Base-by-base conservation (phyloP, 2,113 vertebrate genomes). In the Ophthalmolycus amberensis region DNA sequence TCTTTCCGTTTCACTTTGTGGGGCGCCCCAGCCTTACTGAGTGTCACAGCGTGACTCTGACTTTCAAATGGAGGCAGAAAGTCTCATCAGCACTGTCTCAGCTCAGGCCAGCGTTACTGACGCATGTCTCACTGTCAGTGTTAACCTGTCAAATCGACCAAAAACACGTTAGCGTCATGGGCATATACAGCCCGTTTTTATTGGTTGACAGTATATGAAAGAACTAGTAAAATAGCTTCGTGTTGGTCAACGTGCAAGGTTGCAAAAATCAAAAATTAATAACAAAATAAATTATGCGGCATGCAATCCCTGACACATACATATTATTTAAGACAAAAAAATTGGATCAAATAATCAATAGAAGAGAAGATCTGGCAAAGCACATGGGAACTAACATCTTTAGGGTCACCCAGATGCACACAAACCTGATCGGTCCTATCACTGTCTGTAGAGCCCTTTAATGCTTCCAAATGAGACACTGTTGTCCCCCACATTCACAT, bases 1-100 rank as follows among this genome's bases (percentile, higher is more conserved):
- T 69, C 84, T 90, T 92, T 91, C 90, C 85, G 90, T 82, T 91
- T 83, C 76, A 82, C 84, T 46, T 71, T 25, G 62, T 48, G 83
- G 79, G 80, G 68, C 76, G 75, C 62, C 75, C 15, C 77, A 44
- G 71, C 34, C 52, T 79, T 0, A 22, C 85, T 75, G 68, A 15
- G 76, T 74, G 20, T 54, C 85, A 42, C 76, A 50, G 77, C 83
- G 81, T 80, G 87, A 63, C 78, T 67, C 76, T 85, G 67, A 77
- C 85, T 86, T 85, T 87, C 38, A 69, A 80, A 85, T 69, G 62
- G 42, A 74, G 46, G 76, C 5, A 78, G 71, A 37, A 62, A 66
- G 16, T 10, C 29, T 29, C 9, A 16, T 27, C 77, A 63, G 64
- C 37, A 0, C 66, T 32, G 18, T 52, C 50, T 32, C 69, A 50